Evolutionary conservation across 2,113 vertebrate species (phyloP).

Genomic region (Synodontis membranacea): DNA sequence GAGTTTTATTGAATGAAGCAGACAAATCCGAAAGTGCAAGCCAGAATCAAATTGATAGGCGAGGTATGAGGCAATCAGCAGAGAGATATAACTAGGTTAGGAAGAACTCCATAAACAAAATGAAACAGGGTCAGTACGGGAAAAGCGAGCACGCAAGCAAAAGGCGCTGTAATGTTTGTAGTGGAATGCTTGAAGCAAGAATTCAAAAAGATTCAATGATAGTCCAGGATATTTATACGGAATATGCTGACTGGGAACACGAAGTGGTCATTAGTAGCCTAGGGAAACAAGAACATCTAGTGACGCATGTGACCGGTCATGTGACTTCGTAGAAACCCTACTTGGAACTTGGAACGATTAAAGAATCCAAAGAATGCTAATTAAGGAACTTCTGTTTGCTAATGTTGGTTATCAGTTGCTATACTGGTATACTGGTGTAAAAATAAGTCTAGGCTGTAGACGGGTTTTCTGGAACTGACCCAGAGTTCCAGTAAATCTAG

Average conservation of each 20-base stretch:
- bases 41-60: background rate
- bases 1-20: background rate
- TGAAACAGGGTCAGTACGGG: background rate
- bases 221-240: background rate
- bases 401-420: background rate
- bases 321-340: background rate
- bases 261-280: background rate
- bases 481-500: constrained; percentile 4
- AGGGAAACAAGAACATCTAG: background rate
- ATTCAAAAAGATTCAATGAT: background rate
- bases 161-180: background rate
- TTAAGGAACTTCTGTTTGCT: background rate
- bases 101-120: background rate
- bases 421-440: background rate
- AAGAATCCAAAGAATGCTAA: background rate
- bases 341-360: background rate
- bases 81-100: background rate
- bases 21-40: background rate
- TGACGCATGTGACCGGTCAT: no score
- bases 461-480: background rate
- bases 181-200: background rate
- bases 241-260: background rate
- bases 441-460: background rate
- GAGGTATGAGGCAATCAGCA: background rate
- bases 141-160: background rate